Percentiles rank a stretch among this genome's conserved stretches.
Conservation (phyloP, 2,797 vertebrate genomes). For the Crax fasciolata region DNA sequence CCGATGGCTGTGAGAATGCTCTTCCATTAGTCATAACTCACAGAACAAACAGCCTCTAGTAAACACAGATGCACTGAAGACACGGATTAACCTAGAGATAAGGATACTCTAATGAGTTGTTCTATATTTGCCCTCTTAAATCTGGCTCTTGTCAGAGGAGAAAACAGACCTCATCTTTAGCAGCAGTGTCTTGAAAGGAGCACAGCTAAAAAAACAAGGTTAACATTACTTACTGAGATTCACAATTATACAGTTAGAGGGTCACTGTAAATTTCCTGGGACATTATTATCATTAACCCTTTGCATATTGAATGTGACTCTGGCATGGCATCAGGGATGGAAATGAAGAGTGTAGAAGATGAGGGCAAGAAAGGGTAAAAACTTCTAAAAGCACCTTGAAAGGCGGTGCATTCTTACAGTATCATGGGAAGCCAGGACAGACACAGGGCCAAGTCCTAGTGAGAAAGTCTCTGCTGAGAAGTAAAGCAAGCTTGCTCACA, state of each 20-base stretch:
- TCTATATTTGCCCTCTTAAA: not conserved
- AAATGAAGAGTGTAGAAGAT: not conserved
- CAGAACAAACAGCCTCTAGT: conserved; percentile 27
- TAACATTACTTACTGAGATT: not conserved
- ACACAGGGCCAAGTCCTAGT: not conserved
- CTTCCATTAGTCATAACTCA: conserved; percentile 7
- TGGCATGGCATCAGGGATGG: not conserved
- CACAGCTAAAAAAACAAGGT: not conserved
- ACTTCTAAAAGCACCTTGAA: not conserved
- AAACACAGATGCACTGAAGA: conserved; percentile 51
- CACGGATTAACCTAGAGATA: conserved; percentile 39
- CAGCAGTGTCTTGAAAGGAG: not conserved
- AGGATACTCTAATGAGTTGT: not conserved
- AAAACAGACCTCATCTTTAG: not conserved
- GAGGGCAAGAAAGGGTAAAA: not conserved
- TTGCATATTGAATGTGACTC: not conserved
- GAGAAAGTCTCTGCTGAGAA: not conserved
- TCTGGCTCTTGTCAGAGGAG: not conserved
- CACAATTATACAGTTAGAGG: not conserved
- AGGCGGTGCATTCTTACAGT: no score
- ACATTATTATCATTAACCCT: not conserved
- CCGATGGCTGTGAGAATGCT: not conserved
- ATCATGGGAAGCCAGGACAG: not conserved
- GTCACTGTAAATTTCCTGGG: not conserved
- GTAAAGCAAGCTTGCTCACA: not conserved